phyloP scores from a whole-genome alignment of 1,140 invertebrate species.

The Notospermus geniculatus region DNA sequence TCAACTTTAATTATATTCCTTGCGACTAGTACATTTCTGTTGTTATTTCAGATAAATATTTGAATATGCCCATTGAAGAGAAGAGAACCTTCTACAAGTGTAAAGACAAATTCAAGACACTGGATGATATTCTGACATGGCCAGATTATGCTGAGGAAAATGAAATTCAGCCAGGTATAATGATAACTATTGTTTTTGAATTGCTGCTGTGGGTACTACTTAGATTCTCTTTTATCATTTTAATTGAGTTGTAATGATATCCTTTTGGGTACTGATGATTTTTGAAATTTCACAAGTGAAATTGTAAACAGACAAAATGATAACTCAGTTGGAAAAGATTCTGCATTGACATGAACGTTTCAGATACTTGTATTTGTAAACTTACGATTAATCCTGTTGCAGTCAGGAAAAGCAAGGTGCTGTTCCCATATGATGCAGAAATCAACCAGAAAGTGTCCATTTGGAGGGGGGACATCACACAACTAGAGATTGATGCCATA shows the following conservation, averaged over 20 bases:
- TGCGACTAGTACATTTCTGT: too few species aligned
- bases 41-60: slow-evolving; percentile 59
- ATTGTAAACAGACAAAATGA: too few species aligned
- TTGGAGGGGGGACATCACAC: slow-evolving; percentile 77
- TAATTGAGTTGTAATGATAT: too few species aligned
- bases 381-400: background rate
- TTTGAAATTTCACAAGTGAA: too few species aligned
- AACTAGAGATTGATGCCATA: slow-evolving; percentile 83
- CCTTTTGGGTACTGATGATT: too few species aligned
- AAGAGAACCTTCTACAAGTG: slow-evolving; percentile 61
- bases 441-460: slow-evolving; percentile 48
- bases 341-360: background rate
- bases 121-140: slow-evolving; percentile 65
- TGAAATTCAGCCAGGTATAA: background rate
- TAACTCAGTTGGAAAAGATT: too few species aligned
- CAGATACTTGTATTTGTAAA: background rate
- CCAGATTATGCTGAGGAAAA: slow-evolving; percentile 28
- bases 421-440: slow-evolving; percentile 22
- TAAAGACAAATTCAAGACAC: slow-evolving; percentile 49
- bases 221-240: too few species aligned
- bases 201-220: too few species aligned
- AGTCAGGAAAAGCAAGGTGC: background rate
- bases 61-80: slow-evolving; percentile 60
- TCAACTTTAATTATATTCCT: too few species aligned
- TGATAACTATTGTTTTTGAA: too few species aligned